Base-by-base conservation (phyloP, 1,140 invertebrate species). In the Calliphora vicina region DNA sequence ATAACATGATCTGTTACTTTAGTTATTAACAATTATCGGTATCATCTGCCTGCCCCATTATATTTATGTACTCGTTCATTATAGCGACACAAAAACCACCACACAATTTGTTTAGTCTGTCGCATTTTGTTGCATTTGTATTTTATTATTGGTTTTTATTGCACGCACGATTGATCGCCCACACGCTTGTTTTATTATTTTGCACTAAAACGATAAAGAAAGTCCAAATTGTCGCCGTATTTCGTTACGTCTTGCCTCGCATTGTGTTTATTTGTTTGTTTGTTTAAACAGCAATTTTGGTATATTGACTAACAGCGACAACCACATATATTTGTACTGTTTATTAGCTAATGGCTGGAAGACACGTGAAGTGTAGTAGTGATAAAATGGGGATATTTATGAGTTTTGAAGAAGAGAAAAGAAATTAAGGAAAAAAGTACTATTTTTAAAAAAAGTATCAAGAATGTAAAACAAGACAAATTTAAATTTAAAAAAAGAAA, bases 161-260 rank as follows among this genome's bases (percentile, higher is more conserved):
- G 27, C 72, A 74, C 27, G 72, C 72, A 74, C 72, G 27, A 35
- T 42, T 74, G 26, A 42, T 74, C 72, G 72, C 72, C 72, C 72
- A 74, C 72, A 74, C 72, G 72, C 27, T 74, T 15, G 27, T 57
- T 57, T 57, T 15, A n/a, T 57, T 57, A 57, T 57, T 57, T 57
- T 57, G 50, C 50, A 57, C 29, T 35, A 35, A 35, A 35, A 35
- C 29, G 29, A 35, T 35, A 35, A 35, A 35, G 29, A 35, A 35
- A 35, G 29, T 35, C 29, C 29, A 35, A 35, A 35, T 35, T 35
- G 29, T 35, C 29, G 29, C 29, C 29, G 29, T 35, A 35, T 35
- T 35, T n/a, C n/a, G n/a, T n/a, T n/a, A n/a, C n/a, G n/a, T n/a
- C n/a, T n/a, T n/a, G n/a, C n/a, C n/a, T n/a, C n/a, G n/a, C n/a